Evolutionary conservation across 2,888 invertebrate species (phyloP).

Genomic region (Drepanosiphum platanoidis): DNA sequence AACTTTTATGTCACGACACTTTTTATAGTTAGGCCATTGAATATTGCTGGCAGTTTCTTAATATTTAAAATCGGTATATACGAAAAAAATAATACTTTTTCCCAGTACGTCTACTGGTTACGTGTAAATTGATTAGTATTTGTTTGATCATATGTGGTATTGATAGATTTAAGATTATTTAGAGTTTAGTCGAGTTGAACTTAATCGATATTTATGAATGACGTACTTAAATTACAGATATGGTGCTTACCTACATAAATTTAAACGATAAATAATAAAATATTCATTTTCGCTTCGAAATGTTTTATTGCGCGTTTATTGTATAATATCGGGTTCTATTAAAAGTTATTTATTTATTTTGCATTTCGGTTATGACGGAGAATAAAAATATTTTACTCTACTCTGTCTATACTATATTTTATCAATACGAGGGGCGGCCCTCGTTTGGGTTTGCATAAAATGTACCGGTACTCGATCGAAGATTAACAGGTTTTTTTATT

Average conservation of each 20-base stretch:
- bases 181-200: not conserved
- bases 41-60: too few species aligned
- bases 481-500: constrained; percentile 60
- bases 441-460: constrained; percentile 36
- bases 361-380: not conserved
- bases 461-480: constrained; percentile 29
- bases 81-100: too few species aligned
- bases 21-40: too few species aligned
- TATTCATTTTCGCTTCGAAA: not conserved
- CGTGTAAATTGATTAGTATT: not conserved
- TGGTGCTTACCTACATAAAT: too few species aligned
- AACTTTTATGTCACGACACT: too few species aligned
- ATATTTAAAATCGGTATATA: too few species aligned
- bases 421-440: constrained; percentile 7
- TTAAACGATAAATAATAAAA: not conserved
- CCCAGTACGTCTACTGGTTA: too few species aligned
- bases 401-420: constrained; percentile 30
- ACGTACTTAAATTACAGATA: too few species aligned
- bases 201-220: not conserved
- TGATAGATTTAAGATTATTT: not conserved
- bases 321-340: not conserved
- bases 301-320: not conserved
- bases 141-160: not conserved
- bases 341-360: constrained; percentile 16
- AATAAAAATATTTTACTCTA: constrained; percentile 9